Evolutionary conservation across 2,113 vertebrate genomes (phyloP).

Genomic region (Solenodon paradoxus): DNA sequence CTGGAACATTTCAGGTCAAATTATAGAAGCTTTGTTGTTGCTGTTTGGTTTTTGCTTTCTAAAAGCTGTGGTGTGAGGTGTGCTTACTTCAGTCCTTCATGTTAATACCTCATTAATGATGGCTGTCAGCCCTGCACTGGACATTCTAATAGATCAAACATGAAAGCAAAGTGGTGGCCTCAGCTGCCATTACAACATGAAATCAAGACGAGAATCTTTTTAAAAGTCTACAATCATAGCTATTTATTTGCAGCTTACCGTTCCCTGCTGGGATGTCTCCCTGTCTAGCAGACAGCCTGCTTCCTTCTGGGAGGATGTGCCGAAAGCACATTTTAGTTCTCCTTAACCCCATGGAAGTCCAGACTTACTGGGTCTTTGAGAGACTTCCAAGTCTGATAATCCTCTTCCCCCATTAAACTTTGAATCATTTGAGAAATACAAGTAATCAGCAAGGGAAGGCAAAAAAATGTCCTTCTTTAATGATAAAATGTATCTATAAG

Average conservation of each 20-base stretch:
- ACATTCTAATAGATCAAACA: too few relatives aligned
- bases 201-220: background rate
- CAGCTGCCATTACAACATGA: background rate
- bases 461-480: background rate
- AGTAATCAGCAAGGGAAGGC: background rate
- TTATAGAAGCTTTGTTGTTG: background rate
- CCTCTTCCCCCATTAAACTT: background rate
- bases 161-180: too few relatives aligned
- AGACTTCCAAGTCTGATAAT: background rate
- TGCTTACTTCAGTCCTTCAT: background rate
- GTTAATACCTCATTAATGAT: background rate
- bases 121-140: background rate
- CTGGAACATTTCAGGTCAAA: background rate
- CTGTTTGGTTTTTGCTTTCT: background rate
- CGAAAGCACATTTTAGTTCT: background rate
- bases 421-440: background rate
- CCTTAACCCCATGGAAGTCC: background rate
- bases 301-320: background rate
- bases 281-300: background rate
- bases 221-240: background rate
- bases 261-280: background rate
- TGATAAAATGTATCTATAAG: background rate
- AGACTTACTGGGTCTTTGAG: background rate
- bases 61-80: background rate
- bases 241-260: background rate